These are phyloP conservation scores for Ceyx margarethae DNA, from an alignment of 2,113 vertebrate genomes.

Conservation along the genomic window DNA sequence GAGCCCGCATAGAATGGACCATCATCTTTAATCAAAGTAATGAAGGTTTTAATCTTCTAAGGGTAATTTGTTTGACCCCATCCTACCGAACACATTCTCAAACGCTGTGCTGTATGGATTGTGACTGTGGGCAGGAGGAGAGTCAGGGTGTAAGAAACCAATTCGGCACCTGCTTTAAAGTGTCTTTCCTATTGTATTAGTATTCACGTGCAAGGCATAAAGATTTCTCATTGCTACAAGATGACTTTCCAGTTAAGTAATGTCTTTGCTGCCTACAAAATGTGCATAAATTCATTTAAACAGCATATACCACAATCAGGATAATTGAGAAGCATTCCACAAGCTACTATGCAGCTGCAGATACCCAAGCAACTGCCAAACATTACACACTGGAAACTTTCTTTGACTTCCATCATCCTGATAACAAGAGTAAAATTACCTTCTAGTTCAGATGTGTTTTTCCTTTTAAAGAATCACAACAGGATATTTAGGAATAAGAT, in stretches of 20 bases:
- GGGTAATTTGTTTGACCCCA: slow-evolving; percentile 63
- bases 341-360: background rate
- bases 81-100: background rate
- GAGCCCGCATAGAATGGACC: background rate
- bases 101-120: background rate
- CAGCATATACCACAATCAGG: background rate
- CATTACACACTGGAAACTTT: background rate
- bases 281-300: background rate
- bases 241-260: background rate
- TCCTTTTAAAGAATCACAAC: background rate
- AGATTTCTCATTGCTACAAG: background rate
- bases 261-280: background rate
- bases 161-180: background rate
- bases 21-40: slow-evolving; percentile 57
- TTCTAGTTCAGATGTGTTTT: background rate
- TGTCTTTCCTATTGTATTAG: background rate
- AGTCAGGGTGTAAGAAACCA: background rate
- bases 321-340: background rate
- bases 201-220: background rate
- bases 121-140: background rate
- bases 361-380: background rate
- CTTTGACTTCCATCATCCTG: background rate
- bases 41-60: slow-evolving; percentile 53
- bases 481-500: background rate
- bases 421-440: background rate